Percentiles rank a stretch among this genome's conserved stretches.
phyloP scores from a whole-genome alignment of 2,797 vertebrate species.

The Rhinoraja longicauda region DNA sequence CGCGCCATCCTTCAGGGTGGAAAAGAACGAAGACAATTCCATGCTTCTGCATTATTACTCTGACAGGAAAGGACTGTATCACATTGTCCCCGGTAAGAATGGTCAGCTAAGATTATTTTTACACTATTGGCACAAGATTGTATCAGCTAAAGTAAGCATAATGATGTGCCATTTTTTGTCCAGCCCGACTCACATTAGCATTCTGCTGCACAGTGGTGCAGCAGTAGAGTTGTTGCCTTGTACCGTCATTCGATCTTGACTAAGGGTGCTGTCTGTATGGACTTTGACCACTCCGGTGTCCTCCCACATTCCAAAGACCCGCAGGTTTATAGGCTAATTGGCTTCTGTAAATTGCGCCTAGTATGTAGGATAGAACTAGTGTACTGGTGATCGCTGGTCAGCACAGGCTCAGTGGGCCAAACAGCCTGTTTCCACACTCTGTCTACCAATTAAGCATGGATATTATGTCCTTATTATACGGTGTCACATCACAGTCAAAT shows the following conservation, averaged over 20 bases:
- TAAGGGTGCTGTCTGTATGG: too few relatives aligned
- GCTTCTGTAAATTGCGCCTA: too few relatives aligned
- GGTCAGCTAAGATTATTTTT: background rate
- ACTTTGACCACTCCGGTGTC: too few relatives aligned
- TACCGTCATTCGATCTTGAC: too few relatives aligned
- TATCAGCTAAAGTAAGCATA: background rate
- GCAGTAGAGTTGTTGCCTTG: too few relatives aligned
- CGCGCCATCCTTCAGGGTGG: conserved; percentile 64
- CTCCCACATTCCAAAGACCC: too few relatives aligned
- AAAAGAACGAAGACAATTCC: conserved; percentile 61
- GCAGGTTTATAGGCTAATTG: too few relatives aligned
- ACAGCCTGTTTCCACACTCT: too few relatives aligned
- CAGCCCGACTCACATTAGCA: too few relatives aligned
- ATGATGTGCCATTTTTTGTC: background rate
- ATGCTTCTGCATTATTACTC: conserved; percentile 67
- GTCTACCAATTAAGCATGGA: background rate
- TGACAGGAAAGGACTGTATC: conserved; percentile 63
- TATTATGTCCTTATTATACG: background rate
- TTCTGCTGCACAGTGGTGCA: background rate
- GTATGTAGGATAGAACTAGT: too few relatives aligned
- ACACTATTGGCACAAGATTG: background rate
- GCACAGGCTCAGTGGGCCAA: too few relatives aligned
- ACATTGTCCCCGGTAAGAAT: conserved; percentile 61
- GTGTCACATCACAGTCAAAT: background rate
- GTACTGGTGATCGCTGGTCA: too few relatives aligned